Conservation (phyloP, 2,888 invertebrate genomes). For the Nomada fabriciana region DNA sequence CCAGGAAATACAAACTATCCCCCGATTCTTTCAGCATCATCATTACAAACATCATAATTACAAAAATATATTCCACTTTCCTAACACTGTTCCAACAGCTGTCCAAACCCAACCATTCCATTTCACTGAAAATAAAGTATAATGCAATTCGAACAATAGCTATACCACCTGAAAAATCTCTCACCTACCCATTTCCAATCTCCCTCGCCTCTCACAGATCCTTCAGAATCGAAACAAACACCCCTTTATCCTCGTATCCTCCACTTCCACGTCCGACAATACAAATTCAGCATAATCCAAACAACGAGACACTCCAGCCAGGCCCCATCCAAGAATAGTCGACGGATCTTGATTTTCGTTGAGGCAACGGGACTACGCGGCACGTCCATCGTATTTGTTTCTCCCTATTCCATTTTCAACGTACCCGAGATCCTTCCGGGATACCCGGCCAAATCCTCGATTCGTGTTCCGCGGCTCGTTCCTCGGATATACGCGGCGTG, state of each 20-base stretch:
- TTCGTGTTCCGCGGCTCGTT: slow-evolving; percentile 60
- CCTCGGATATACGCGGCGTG: slow-evolving; percentile 48
- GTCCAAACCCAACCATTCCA: too few relatives aligned
- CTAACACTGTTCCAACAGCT: too few relatives aligned
- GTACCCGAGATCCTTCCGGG: slow-evolving; percentile 54
- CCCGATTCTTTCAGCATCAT: neutral
- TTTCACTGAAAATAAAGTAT: too few relatives aligned
- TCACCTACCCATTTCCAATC: neutral
- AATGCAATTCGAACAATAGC: too few relatives aligned
- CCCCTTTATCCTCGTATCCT: too few relatives aligned
- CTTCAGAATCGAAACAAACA: neutral
- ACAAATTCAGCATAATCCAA: slow-evolving; percentile 33
- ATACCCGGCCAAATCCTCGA: slow-evolving; percentile 54
- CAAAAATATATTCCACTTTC: neutral
- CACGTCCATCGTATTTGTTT: slow-evolving; percentile 63
- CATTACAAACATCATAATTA: neutral
- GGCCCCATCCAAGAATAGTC: neutral
- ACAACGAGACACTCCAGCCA: slow-evolving; percentile 4
- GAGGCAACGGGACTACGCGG: neutral
- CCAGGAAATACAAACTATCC: too few relatives aligned
- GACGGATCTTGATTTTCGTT: slow-evolving; percentile 49
- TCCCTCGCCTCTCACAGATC: neutral
- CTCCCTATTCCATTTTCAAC: slow-evolving; percentile 62
- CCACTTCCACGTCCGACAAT: neutral
- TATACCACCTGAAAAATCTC: neutral